phyloP scores from a whole-genome alignment of 2,888 invertebrate genomes.

The Hydriomena furcata region DNA sequence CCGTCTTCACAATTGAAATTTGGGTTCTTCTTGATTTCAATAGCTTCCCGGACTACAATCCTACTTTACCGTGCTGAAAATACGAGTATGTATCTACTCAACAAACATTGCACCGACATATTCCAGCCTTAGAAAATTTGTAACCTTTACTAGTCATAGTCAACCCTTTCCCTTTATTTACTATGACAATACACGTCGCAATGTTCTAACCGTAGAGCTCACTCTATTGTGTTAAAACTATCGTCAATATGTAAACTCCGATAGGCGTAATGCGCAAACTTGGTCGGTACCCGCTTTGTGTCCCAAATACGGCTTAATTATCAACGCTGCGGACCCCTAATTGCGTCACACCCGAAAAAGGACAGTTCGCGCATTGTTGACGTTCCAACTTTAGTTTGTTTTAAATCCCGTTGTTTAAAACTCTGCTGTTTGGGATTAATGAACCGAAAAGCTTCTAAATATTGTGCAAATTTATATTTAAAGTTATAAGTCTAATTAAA shows the following conservation, averaged over 20 bases:
- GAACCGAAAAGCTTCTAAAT: conserved; percentile 9
- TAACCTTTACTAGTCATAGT: no score
- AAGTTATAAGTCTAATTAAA: background rate
- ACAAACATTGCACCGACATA: no score
- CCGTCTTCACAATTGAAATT: no score
- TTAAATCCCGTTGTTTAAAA: conserved; percentile 21
- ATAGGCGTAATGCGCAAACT: conserved; percentile 60
- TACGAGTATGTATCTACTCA: no score
- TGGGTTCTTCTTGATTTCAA: no score
- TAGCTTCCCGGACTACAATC: no score
- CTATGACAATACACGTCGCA: background rate
- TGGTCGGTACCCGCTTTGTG: conserved; percentile 56
- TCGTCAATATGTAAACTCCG: conserved; percentile 27
- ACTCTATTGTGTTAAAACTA: conserved; percentile 18
- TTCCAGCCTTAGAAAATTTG: no score
- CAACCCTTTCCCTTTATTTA: background rate
- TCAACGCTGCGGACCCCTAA: conserved; percentile 48
- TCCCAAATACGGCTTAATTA: conserved; percentile 67
- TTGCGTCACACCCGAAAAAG: conserved; percentile 50
- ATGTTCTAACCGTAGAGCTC: background rate
- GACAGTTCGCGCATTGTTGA: conserved; percentile 35
- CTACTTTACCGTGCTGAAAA: no score
- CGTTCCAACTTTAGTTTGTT: conserved; percentile 21
- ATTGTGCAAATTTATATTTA: background rate
- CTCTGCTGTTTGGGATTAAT: conserved; percentile 5